These are phyloP conservation scores for Emydocephalus ijimae DNA, from an alignment of 2,113 vertebrate genomes.

Conservation along the genomic window DNA sequence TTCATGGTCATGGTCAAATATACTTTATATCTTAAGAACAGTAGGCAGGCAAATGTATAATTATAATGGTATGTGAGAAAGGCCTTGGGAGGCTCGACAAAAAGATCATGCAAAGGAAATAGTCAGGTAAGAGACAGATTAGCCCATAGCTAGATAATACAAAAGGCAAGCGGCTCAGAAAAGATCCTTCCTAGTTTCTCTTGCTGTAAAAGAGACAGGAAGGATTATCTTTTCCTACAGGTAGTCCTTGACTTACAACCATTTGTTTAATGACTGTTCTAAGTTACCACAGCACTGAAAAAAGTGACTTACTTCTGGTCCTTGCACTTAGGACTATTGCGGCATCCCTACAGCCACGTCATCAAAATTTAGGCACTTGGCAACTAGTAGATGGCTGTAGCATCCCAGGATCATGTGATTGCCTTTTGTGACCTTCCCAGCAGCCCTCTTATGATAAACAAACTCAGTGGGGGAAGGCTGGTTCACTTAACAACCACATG, in stretches of 20 bases:
- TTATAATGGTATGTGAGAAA: neutral
- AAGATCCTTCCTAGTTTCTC: neutral
- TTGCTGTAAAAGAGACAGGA: neutral
- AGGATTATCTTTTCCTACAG: too few relatives aligned
- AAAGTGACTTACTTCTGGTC: neutral
- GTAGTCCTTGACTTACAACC: neutral
- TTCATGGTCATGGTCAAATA: neutral
- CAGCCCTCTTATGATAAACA: neutral
- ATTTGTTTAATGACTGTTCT: neutral
- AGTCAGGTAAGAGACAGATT: neutral
- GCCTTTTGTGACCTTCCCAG: neutral
- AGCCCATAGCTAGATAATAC: neutral
- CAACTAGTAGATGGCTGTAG: neutral
- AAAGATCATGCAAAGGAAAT: neutral
- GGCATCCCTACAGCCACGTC: neutral
- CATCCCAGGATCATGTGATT: neutral
- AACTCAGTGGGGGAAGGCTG: neutral
- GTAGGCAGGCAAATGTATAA: neutral
- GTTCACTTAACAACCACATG: neutral
- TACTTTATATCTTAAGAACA: neutral
- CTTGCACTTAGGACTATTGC: neutral
- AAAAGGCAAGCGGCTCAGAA: neutral
- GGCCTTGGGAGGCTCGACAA: neutral
- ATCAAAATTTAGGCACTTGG: neutral
- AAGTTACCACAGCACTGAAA: neutral